phyloP scores from a whole-genome alignment of 2,113 vertebrate species.

The Sturnira hondurensis region DNA sequence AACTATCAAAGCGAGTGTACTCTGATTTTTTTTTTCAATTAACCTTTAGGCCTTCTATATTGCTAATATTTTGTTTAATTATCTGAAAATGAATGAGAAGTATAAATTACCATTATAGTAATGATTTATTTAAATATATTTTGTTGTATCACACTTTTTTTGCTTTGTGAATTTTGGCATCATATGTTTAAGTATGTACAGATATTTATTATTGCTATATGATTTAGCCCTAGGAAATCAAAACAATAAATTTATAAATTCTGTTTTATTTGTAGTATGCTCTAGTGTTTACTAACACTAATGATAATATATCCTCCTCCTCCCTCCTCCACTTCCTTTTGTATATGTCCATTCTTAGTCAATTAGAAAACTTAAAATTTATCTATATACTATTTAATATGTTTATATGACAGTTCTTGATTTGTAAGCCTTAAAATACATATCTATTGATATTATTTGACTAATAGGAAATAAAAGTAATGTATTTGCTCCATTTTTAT shows the following conservation, averaged over 20 bases:
- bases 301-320: neutral
- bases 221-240: neutral
- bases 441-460: neutral
- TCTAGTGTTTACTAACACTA: neutral
- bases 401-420: neutral
- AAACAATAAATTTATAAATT: neutral
- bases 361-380: neutral
- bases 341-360: neutral
- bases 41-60: neutral
- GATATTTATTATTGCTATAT: neutral
- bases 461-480: neutral
- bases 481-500: neutral
- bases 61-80: neutral
- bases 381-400: neutral
- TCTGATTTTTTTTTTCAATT: neutral
- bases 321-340: neutral
- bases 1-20: neutral
- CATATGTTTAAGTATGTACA: neutral
- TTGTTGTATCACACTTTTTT: neutral
- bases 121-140: neutral
- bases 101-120: neutral
- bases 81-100: neutral
- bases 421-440: neutral
- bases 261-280: neutral
- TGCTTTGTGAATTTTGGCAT: neutral